Percentiles rank a stretch among this genome's conserved stretches.
phyloP scores from a whole-genome alignment of 2,797 vertebrate species.

The Thaleichthys pacificus region DNA sequence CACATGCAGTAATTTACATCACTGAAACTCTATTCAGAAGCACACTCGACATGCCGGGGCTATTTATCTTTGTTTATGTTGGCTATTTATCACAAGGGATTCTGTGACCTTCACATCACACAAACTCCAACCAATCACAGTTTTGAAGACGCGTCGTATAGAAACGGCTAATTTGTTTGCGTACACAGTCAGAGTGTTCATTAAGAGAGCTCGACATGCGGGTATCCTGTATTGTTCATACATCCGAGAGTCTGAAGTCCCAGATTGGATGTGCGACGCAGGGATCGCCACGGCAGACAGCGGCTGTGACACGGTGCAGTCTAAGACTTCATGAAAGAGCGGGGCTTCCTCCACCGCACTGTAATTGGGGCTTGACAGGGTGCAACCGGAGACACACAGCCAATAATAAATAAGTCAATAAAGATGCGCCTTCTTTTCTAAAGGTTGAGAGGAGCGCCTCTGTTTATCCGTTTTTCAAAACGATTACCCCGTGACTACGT shows the following conservation, averaged over 20 bases:
- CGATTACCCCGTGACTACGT: constrained; percentile 75
- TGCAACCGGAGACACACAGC: constrained; percentile 56
- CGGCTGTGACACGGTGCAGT: constrained; percentile 50
- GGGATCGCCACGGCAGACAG: background rate
- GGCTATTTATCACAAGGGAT: background rate
- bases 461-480: constrained; percentile 70
- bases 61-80: background rate
- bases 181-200: constrained; percentile 37
- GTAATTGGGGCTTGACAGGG: constrained; percentile 68
- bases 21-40: background rate
- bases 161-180: constrained; percentile 53
- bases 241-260: constrained; percentile 28
- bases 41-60: background rate
- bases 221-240: constrained; percentile 25
- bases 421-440: constrained; percentile 28
- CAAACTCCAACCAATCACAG: constrained; percentile 37
- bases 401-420: constrained; percentile 71
- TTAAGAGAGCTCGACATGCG: constrained; percentile 47
- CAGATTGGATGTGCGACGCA: constrained; percentile 19
- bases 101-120: constrained; percentile 3
- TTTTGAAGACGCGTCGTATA: constrained; percentile 38
- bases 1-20: background rate
- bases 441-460: constrained; percentile 53
- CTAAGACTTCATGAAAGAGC: constrained; percentile 52
- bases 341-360: constrained; percentile 43